These are phyloP conservation scores for Meandrina meandrites DNA, from an alignment of 92 coral and sea anemone genomes.

Conservation along the genomic window DNA sequence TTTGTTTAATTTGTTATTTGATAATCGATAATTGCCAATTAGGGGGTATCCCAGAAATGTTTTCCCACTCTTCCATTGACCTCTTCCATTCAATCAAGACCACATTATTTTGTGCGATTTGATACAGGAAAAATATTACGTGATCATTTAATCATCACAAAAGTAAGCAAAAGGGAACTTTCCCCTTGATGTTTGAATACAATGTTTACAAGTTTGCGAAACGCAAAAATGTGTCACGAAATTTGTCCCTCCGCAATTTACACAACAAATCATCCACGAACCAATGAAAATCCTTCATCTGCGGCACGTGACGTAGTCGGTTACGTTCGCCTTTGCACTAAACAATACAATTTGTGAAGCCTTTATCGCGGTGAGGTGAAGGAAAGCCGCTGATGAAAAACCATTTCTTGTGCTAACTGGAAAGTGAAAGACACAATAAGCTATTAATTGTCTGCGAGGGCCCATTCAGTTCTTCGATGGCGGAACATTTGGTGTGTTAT, in stretches of 20 bases:
- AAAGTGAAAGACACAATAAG: constrained; percentile 30
- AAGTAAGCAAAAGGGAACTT: background rate
- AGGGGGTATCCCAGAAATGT: background rate
- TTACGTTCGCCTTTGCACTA: constrained; percentile 31
- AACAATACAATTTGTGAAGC: constrained; percentile 25
- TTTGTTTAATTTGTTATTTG: constrained; percentile 9
- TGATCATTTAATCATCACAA: background rate
- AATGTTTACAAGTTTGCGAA: constrained; percentile 28
- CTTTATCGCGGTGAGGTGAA: constrained; percentile 9
- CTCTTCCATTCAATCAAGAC: constrained; percentile 1
- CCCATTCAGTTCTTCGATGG: constrained; percentile 23
- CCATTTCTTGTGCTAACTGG: background rate
- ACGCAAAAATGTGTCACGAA: constrained; percentile 39
- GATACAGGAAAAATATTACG: background rate
- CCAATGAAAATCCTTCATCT: constrained; percentile 21
- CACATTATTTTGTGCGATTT: background rate
- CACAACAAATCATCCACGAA: constrained; percentile 9
- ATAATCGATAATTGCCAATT: constrained; percentile 31
- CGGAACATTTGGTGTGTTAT: constrained; percentile 9
- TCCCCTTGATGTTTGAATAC: constrained; percentile 14
- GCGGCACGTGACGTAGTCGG: constrained; percentile 36
- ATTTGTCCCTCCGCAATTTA: constrained; percentile 23
- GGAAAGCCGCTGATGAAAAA: background rate
- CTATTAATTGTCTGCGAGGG: constrained; percentile 9
- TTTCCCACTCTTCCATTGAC: background rate